Evolutionary conservation across 1,140 invertebrate genomes (phyloP), one percentile per base, ranked within the genome.

Genomic region (Coptotermes formosanus): DNA sequence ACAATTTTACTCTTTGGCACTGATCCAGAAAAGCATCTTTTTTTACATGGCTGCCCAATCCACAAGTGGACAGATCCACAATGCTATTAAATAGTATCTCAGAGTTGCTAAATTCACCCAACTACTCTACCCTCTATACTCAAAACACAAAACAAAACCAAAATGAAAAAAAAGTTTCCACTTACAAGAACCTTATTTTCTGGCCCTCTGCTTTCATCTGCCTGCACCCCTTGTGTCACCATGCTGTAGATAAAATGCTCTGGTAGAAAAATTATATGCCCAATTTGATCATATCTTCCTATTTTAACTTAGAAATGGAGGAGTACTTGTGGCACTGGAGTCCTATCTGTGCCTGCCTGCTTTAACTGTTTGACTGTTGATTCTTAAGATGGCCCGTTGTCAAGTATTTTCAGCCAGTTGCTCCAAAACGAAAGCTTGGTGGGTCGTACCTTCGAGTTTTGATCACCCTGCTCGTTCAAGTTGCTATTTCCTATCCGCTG

Each of bases 371-470:
- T 45, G 45, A 44, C 45, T 38, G 32, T n/a, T 55, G 25, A 32
- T 85, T 23, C 32, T 48, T 85, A 87, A 11, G 86, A 85, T 21
- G 86, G 86, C 45, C 84, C 83, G 30, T 84, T 82, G 85, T 86
- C 85, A 45, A 86, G 84, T 23, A 87, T 87, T 82, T 82, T 85
- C 92, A 94, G 92, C 93, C 93, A 94, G 91, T 90, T 92, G 90
- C 90, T 93, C 93, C 94, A 94, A 91, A 94, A 93, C 90, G 91
- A 92, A 90, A 92, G 92, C 91, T 93, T 94, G 89, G 92, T 90
- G 89, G 93, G 91, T 91, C 94, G 93, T 94, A 95, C 94, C 94
- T 94, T 95, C 91, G 92, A 92, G 90, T 91, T 92, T 89, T 91
- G 59, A 25, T 86, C 86, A 84, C 82, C 81, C 21, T 84, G 86